Conservation (phyloP, 2,113 vertebrate genomes). For the Cathartes aura region DNA sequence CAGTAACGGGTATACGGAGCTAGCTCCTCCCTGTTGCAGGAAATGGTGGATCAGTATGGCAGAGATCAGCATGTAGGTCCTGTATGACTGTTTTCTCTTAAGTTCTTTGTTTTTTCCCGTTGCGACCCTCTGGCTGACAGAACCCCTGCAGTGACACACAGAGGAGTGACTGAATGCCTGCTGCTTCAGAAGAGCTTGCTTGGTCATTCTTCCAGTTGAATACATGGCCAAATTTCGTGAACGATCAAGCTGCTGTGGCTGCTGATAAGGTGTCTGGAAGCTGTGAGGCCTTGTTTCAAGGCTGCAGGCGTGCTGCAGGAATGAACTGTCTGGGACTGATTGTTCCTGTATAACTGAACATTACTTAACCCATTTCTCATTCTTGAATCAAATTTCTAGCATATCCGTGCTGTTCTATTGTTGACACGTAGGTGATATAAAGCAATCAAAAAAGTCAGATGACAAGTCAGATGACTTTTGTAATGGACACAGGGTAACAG, state of each 20-base stretch:
- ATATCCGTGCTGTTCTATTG: background rate
- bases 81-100: background rate
- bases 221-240: background rate
- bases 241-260: background rate
- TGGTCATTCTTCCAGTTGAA: background rate
- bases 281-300: background rate
- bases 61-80: background rate
- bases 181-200: background rate
- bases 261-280: background rate
- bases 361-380: background rate
- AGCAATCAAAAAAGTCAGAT: background rate
- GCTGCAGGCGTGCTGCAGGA: background rate
- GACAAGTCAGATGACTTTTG: background rate
- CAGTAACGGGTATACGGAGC: rapidly evolving
- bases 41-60: background rate
- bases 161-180: background rate
- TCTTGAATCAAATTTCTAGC: background rate
- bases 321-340: background rate
- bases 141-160: background rate
- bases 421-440: background rate
- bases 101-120: background rate
- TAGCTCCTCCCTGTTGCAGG: background rate
- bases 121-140: background rate
- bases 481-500: background rate
- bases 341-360: background rate